Evolutionary conservation across 37 sponge, comb jelly and placozoan species (phyloP), one percentile per base, ranked within the genome.

Genomic region (Ianthella basta): DNA sequence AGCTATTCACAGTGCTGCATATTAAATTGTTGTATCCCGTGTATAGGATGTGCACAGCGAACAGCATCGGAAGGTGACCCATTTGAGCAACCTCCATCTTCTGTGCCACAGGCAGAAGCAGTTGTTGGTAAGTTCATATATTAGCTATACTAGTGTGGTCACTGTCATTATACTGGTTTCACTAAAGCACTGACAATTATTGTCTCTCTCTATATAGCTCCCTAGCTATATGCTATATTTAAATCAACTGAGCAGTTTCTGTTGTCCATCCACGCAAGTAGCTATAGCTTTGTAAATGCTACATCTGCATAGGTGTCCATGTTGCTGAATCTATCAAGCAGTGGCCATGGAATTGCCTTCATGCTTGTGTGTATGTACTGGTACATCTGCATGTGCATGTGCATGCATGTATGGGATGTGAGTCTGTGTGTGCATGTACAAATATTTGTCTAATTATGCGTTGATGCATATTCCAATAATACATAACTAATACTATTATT

Each of bases 21-120:
- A n/a, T n/a, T n/a, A n/a, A n/a, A 18, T 57, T 18, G 59, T 57
- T 57, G 59, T 57, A 57, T 57, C 59, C 59, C 59, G 18, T 57
- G 15, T 57, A 57, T 57, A 57, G 59, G 59, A 57, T 57, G 59
- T 57, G 59, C 59, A 57, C 59, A 57, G 59, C 59, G 18, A 57
- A 57, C 59, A 57, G 59, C 59, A 57, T 57, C 18, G 59, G 18
- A 57, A 57, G 59, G 18, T 57, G 59, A 57, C 18, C 59, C 59
- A 57, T 20, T 57, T 18, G 18, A 57, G 59, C 59, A 57, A 15
- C 59, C 59, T 57, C 18, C 59, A 57, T 57, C 59, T 18, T 57
- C 59, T 18, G 18, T 57, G 59, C 59, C 15, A 57, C 59, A 57
- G 59, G 59, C 15, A 57, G 59, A 57, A 57, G 59, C 59, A 57